These are phyloP conservation scores for Danio tinwini DNA, from an alignment of 2,797 vertebrate species.

Conservation along the genomic window DNA sequence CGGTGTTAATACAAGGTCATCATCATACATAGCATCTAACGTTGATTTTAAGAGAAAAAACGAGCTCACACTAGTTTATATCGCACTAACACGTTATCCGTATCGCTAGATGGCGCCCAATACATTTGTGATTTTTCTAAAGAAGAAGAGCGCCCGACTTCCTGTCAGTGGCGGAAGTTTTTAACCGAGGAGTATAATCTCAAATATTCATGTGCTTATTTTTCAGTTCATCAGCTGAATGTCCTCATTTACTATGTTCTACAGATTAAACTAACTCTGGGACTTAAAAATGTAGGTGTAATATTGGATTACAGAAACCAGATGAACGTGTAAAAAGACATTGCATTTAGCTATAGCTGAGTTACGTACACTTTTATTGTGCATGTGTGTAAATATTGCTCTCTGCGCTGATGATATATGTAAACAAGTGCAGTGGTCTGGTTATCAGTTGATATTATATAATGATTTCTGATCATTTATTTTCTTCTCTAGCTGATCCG, in stretches of 20 bases:
- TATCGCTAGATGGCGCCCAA: not conserved
- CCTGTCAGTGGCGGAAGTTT: conserved; percentile 58
- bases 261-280: conserved; percentile 1
- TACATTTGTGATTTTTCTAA: not conserved
- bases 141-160: conserved; percentile 28
- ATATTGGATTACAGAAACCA: not conserved
- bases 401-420: not conserved
- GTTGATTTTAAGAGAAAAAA: not conserved
- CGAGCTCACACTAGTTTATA: not conserved
- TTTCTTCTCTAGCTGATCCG: not conserved
- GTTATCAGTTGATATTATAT: not conserved
- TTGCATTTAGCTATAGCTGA: not conserved
- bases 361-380: not conserved
- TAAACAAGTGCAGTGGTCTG: not conserved
- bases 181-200: conserved; percentile 19
- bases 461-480: not conserved
- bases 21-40: not conserved
- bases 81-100: not conserved
- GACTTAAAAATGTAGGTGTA: not conserved
- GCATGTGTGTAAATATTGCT: not conserved
- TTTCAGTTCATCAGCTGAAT: not conserved
- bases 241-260: not conserved
- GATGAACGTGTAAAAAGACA: not conserved
- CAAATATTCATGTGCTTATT: conserved; percentile 26
- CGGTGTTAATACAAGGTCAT: not conserved